A percentile compares a stretch with the other conserved stretches of the same genome.
Evolutionary conservation across 2,888 invertebrate species (phyloP).

Genomic region (Vandiemenella viatica): DNA sequence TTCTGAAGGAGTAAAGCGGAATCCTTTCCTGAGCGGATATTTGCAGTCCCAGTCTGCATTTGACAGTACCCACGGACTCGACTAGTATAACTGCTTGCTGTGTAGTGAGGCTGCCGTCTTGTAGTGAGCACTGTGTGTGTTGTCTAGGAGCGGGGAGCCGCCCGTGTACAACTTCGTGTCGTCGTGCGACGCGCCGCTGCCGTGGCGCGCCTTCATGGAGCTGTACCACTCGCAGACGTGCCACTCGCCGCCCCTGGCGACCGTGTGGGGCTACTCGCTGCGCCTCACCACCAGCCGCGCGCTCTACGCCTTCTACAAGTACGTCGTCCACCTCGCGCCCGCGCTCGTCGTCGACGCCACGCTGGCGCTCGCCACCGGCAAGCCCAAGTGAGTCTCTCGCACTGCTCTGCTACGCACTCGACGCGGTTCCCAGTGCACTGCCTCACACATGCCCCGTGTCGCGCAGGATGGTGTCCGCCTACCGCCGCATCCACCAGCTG

Average conservation of each 20-base stretch:
- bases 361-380: not conserved
- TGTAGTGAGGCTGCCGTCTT: no score
- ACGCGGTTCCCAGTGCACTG: no score
- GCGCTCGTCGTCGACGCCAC: constrained; percentile 4
- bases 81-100: no score
- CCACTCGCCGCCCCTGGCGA: not conserved
- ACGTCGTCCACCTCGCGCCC: constrained; percentile 5
- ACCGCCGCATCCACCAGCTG: constrained; percentile 58
- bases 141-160: no score
- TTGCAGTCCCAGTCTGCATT: no score
- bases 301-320: not conserved
- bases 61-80: no score
- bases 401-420: no score
- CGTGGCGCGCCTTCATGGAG: constrained; percentile 4
- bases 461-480: constrained; percentile 63
- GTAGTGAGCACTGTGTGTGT: no score
- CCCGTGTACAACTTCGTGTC: constrained; percentile 9
- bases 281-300: not conserved
- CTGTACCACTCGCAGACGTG: not conserved
- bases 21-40: no score
- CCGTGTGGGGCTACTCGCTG: constrained; percentile 5
- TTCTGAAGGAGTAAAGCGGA: no score
- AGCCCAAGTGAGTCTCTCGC: no score
- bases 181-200: constrained; percentile 1
- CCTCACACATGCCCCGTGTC: no score